Conservation (phyloP, 2,797 vertebrate genomes). For the Platyrinchus mystaceus region DNA sequence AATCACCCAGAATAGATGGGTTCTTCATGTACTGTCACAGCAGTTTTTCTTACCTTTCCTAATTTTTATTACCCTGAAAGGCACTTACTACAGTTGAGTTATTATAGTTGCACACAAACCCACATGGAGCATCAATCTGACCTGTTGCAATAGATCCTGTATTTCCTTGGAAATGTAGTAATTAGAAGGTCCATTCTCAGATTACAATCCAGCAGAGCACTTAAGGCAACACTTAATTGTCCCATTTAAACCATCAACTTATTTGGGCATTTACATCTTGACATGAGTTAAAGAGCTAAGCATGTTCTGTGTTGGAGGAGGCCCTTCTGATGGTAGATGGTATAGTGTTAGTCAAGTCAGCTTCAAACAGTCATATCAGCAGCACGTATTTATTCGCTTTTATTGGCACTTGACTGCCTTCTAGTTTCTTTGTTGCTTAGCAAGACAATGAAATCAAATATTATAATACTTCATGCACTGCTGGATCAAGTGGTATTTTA, state of each 20-base stretch:
- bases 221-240: background rate
- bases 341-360: background rate
- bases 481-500: background rate
- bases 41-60: background rate
- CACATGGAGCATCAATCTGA: background rate
- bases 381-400: background rate
- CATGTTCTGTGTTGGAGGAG: background rate
- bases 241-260: background rate
- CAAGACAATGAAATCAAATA: background rate
- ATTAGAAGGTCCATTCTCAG: background rate
- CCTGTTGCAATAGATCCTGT: background rate
- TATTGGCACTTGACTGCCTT: background rate
- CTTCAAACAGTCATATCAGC: background rate
- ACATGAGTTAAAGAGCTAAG: background rate
- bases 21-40: background rate
- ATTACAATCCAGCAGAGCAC: background rate
- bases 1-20: background rate
- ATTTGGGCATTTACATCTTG: background rate
- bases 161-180: background rate
- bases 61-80: background rate
- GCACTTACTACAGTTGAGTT: background rate
- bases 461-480: background rate
- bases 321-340: background rate
- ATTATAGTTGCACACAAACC: background rate
- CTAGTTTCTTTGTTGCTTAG: background rate